Evolutionary conservation across 2,888 invertebrate genomes (phyloP), one percentile per base, ranked within the genome.

Genomic region (Leptarthrus brevirostris): DNA sequence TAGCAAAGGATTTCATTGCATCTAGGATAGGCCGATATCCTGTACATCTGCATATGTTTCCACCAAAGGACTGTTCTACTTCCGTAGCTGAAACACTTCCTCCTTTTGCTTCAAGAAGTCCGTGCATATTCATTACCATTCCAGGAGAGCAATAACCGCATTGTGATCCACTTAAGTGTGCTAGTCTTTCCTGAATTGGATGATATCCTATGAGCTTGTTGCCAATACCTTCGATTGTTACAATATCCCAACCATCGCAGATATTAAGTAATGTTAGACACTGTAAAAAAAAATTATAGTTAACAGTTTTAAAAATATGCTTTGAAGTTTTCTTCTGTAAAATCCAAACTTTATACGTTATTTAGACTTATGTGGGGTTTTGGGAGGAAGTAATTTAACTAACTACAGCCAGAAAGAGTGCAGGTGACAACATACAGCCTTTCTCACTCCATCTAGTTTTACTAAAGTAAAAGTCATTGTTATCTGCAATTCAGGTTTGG

Each of bases 61-160:
- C 86, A n/a, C 91, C 92, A 79, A 92, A 91, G 0, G 89, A 88
- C 78, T 91, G 89, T 81, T 92, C 92, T 2, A 92, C 86, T 78
- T 90, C 88, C 78, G 86, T 83, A 83, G 87, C 86, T 0, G 87
- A 87, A 16, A 89, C 77, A 12, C 84, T 81, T 73, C 81, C 82
- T 52, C 86, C 85, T 75, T 86, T 86, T 0, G 83, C 80, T 79
- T 86, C 84, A 64, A 84, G 80, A 52, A 78, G 83, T 84, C 86
- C 83, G 82, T 89, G 89, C 91, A 92, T 91, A 79, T 89, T 89
- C 92, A 92, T 92, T 47, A 93, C 88, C 90, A 92, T 92, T 6
- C 92, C 93, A 0, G 92, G 89, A 22, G 90, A 89, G 80, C 93
- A 93, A 81, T 87, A 91, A 0, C 92, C 92, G 80, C 92, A 92